These are phyloP conservation scores for Paralvinella palmiformis DNA, from an alignment of 1,140 invertebrate species.

Conservation along the genomic window DNA sequence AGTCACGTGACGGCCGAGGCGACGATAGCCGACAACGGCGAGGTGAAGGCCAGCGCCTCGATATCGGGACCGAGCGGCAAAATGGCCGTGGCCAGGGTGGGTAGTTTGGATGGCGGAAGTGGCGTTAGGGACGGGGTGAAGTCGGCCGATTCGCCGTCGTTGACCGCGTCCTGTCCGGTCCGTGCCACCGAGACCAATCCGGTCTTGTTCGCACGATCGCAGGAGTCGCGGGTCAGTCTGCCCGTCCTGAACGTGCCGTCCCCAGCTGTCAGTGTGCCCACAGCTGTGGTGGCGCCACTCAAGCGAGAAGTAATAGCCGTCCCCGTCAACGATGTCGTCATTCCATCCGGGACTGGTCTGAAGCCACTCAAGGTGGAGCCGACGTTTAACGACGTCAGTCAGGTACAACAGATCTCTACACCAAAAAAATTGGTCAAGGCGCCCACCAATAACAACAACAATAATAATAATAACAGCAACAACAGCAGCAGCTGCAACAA, in stretches of 20 bases:
- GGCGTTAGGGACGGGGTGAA: background rate
- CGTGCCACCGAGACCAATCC: background rate
- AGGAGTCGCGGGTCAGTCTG: background rate
- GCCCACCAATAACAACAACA: no score
- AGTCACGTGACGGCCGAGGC: conserved; percentile 2
- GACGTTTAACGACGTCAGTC: background rate
- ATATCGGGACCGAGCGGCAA: background rate
- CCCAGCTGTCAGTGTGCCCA: background rate
- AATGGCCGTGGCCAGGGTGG: background rate
- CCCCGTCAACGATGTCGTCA: background rate
- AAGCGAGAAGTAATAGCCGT: no score
- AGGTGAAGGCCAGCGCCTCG: conserved; percentile 5
- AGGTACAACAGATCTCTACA: background rate
- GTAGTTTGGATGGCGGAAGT: background rate
- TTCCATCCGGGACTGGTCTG: background rate
- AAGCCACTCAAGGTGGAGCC: background rate
- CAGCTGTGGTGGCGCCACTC: background rate
- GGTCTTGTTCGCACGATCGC: background rate
- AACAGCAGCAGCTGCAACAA: no score
- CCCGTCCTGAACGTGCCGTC: background rate
- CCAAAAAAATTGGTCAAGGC: no score
- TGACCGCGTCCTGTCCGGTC: background rate
- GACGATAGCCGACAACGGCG: conserved; percentile 4
- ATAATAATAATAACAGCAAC: no score
- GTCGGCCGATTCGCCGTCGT: background rate